Percentiles rank a stretch among this genome's conserved stretches.
Conservation (phyloP, 30 jellyfish, hydroid and myxozoan species). For the Mastigias papua region DNA sequence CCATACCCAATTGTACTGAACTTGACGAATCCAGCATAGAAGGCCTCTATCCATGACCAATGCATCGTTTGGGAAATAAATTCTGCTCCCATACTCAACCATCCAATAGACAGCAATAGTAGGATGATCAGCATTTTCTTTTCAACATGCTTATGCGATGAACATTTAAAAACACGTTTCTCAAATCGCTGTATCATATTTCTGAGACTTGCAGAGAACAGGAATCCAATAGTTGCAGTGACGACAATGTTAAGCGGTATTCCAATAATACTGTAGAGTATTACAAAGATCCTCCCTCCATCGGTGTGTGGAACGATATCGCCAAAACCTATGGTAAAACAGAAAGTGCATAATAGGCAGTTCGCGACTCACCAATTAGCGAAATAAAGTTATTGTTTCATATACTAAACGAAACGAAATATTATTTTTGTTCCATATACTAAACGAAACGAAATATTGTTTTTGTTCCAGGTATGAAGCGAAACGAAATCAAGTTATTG, state of each 20-base stretch:
- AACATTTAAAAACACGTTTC: background rate
- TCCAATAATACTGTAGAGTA: conserved; percentile 35
- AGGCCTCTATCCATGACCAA: conserved; percentile 59
- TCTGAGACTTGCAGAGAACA: conserved; percentile 28
- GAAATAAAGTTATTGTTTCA: too few species aligned
- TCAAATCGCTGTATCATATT: conserved; percentile 12
- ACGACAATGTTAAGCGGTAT: conserved; percentile 48
- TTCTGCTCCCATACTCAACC: conserved; percentile 43
- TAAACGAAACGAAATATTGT: too few species aligned
- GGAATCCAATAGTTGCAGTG: conserved; percentile 45
- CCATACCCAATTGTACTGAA: conserved; percentile 67
- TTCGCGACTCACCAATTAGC: conserved; percentile 39
- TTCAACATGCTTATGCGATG: conserved; percentile 11
- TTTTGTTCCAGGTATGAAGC: too few species aligned
- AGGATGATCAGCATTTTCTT: conserved; percentile 19
- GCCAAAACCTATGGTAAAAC: conserved; percentile 24
- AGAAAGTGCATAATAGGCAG: background rate
- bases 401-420: too few species aligned
- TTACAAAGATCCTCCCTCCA: conserved; percentile 47
- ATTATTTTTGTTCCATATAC: too few species aligned
- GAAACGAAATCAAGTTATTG: too few species aligned
- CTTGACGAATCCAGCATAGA: conserved; percentile 36
- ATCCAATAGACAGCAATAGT: background rate
- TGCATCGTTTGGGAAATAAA: conserved; percentile 6
- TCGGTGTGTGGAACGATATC: conserved; percentile 55